Conservation (phyloP, 35 echinoderm and acorn worm species). For the Ophioderma brevispina region DNA sequence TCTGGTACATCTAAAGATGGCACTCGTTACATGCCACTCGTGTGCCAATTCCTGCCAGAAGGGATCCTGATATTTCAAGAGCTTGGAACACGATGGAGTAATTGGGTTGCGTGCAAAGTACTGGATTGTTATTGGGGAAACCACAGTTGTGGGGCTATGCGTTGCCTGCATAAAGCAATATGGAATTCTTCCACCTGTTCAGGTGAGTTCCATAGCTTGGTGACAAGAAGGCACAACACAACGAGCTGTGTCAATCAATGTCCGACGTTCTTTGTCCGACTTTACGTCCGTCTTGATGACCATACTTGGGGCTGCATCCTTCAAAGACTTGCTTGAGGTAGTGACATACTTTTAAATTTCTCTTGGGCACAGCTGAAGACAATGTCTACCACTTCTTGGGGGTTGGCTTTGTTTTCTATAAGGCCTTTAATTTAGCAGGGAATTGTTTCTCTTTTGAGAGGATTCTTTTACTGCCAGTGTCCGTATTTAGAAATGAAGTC, state of each 20-base stretch:
- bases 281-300: conserved; percentile 8
- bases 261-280: conserved; percentile 30
- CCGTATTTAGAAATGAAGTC: conserved; percentile 13
- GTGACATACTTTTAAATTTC: conserved; percentile 56
- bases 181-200: conserved; percentile 92
- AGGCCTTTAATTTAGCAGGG: not conserved
- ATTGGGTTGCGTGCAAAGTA: conserved; percentile 73
- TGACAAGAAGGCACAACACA: conserved; percentile 51
- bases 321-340: conserved; percentile 10
- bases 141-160: conserved; percentile 36
- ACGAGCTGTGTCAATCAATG: conserved; percentile 30
- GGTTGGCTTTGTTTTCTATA: not conserved
- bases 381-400: conserved; percentile 32
- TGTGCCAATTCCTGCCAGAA: conserved; percentile 54
- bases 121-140: conserved; percentile 76
- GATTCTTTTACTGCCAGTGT: not conserved
- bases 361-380: conserved; percentile 58
- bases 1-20: not conserved
- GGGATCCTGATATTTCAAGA: conserved; percentile 41
- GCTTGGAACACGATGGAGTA: conserved; percentile 76
- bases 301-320: conserved; percentile 24
- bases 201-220: conserved; percentile 81
- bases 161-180: conserved; percentile 76
- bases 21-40: not conserved
- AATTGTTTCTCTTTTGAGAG: not conserved